Evolutionary conservation across 1,140 invertebrate genomes (phyloP).

Genomic region (Trachelipus rathkii): DNA sequence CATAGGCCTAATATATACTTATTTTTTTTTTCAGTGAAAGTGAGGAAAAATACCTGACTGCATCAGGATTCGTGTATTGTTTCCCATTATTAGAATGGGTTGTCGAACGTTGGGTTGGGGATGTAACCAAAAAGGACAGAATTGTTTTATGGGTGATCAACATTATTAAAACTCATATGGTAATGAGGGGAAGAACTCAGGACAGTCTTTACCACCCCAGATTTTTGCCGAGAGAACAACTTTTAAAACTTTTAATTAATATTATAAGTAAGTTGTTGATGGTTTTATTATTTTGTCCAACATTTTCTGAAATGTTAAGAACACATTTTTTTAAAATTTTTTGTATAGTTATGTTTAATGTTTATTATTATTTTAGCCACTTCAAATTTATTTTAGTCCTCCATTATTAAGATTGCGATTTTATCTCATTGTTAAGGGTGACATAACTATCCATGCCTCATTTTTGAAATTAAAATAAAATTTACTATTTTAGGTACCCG

Average conservation of each 20-base stretch:
- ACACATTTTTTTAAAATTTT: too few species aligned
- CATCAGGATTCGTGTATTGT: slow-evolving; percentile 73
- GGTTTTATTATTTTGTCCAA: neutral
- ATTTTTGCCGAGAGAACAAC: slow-evolving; percentile 71
- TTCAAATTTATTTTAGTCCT: too few species aligned
- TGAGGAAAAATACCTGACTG: slow-evolving; percentile 55
- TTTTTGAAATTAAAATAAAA: too few species aligned
- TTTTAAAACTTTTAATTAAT: slow-evolving; percentile 74
- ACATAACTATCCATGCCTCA: too few species aligned
- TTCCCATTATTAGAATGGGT: slow-evolving; percentile 74
- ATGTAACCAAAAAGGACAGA: neutral
- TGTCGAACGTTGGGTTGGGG: neutral
- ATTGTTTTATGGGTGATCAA: neutral
- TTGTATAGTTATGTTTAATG: too few species aligned
- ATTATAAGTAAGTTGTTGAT: slow-evolving; percentile 68
- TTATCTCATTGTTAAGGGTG: too few species aligned
- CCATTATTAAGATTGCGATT: too few species aligned
- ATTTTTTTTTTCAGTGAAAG: slow-evolving; percentile 23
- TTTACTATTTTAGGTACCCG: slow-evolving; percentile 26
- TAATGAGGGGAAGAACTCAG: slow-evolving; percentile 32
- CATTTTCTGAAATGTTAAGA: slow-evolving; percentile 32
- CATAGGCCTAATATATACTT: too few species aligned
- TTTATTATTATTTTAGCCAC: too few species aligned
- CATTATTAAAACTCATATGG: slow-evolving; percentile 35
- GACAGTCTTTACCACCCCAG: slow-evolving; percentile 63